These are phyloP conservation scores for Proales similis DNA, from an alignment of 1,140 invertebrate species.

Conservation along the genomic window DNA sequence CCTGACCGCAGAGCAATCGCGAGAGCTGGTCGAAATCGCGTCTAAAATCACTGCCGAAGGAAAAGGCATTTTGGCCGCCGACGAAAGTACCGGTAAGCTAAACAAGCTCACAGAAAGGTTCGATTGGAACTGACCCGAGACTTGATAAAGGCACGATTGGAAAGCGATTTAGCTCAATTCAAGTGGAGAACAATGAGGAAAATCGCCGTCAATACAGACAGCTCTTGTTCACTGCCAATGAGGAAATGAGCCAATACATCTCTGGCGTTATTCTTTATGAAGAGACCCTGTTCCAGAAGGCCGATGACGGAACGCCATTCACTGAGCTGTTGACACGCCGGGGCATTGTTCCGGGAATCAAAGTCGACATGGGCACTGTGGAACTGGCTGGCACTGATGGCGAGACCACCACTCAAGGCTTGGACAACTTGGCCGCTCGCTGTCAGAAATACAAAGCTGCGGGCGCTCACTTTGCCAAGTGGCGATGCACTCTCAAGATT, in stretches of 20 bases:
- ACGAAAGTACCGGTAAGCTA: conserved; percentile 60
- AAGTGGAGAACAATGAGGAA: conserved; percentile 62
- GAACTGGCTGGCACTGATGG: conserved; percentile 69
- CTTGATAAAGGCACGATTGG: conserved; percentile 58
- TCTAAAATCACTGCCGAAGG: conserved; percentile 79
- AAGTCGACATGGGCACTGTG: conserved; percentile 57
- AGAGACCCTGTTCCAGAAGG: conserved; percentile 89
- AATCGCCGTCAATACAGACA: conserved; percentile 71
- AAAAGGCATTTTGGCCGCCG: conserved; percentile 64
- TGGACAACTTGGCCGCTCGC: conserved; percentile 83
- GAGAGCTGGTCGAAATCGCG: conserved; percentile 79
- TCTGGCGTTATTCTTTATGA: conserved; percentile 72
- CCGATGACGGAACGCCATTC: conserved; percentile 53
- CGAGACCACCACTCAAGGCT: conserved; percentile 87
- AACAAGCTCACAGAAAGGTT: too few species aligned
- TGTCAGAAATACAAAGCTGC: conserved; percentile 97
- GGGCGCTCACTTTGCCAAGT: conserved; percentile 97
- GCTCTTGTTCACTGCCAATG: conserved; percentile 74
- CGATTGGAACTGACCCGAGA: too few species aligned
- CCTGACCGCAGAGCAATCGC: conserved; percentile 66
- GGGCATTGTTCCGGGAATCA: conserved; percentile 57
- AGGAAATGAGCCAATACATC: conserved; percentile 50
- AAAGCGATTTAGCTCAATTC: conserved; percentile 53
- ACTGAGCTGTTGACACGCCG: conserved; percentile 52
- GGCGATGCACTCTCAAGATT: conserved; percentile 94